Base-by-base conservation (phyloP, 2,113 vertebrate genomes). In the Ascaphus truei region DNA sequence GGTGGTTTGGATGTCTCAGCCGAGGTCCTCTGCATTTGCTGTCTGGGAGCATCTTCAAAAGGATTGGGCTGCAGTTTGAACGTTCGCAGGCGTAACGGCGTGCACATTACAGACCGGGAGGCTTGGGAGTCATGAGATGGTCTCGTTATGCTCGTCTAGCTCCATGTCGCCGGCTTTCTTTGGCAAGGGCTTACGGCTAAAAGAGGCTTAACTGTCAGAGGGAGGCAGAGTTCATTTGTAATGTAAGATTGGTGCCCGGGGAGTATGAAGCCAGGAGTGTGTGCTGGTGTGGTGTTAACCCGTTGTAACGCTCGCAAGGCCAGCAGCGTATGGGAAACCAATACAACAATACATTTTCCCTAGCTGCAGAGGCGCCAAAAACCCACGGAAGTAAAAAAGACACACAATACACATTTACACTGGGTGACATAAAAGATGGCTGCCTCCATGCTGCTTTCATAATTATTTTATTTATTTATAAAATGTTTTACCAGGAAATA, bases 211-310 rank as follows among this genome's bases (percentile, higher is more conserved):
- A 64, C 62, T 37, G 37, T 64, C 45, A 52, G 22, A 64, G 62
- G n/a, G n/a, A 52, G 62, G 52, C 62, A 37, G 62, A 64, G 62
- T 64, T 39, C 33, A 52, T 64, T 64, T 53, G 47, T 53, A 36
- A 53, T 26, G 48, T 53, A 64, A 47, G 37, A 64, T 52, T n/a
- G 45, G 62, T 34, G 47, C 48, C 62, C 33, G 48, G 62, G 62
- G 62, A 64, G 31, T n/a, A 27, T n/a, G n/a, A n/a, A n/a, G n/a
- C 27, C 39, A 6, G 48, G 47, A 18, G 62, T 50, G 50, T 26
- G 43, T n/a, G 29, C 29, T 48, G 27, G 15, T 63, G 43, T 63
- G 43, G 20, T 39, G 39, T 22, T 47, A 61, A 61, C 59, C 59
- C 59, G 12, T 61, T 61, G 43, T 45, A 37, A 37, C 43, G 43